Percentiles rank a stretch among this genome's conserved stretches.
Conservation (phyloP, 2,888 invertebrate genomes). For the Tiphia femorata region DNA sequence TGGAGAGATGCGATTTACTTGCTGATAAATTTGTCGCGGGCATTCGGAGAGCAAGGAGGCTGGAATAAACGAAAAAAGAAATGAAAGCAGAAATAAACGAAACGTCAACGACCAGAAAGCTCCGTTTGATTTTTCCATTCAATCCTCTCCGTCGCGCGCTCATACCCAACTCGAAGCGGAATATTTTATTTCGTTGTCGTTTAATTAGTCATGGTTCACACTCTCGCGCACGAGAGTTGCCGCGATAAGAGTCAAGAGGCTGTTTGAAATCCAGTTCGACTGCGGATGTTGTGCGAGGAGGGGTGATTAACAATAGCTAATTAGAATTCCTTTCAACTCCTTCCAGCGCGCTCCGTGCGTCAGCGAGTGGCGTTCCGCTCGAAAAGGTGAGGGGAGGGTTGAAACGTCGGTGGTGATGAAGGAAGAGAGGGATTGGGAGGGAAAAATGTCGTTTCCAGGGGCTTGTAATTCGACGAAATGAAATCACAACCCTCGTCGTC, state of each 20-base stretch:
- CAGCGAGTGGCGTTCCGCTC: conserved; percentile 8
- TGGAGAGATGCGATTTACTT: no score
- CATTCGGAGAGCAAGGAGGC: no score
- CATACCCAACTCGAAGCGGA: no score
- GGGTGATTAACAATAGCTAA: conserved; percentile 35
- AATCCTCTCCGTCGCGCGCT: neutral
- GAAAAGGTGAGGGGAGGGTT: neutral
- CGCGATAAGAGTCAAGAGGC: conserved; percentile 35
- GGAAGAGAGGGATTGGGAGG: neutral
- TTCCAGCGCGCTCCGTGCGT: neutral
- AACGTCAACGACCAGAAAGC: no score
- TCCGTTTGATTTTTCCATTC: no score
- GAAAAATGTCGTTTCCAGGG: no score
- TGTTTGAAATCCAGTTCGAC: conserved; percentile 31
- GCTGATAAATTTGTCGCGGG: no score
- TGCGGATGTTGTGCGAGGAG: conserved; percentile 24
- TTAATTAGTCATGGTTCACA: conserved; percentile 47
- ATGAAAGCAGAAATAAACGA: no score
- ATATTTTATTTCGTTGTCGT: conserved; percentile 27
- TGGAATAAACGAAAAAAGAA: no score
- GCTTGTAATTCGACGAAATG: no score
- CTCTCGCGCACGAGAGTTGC: conserved; percentile 25
- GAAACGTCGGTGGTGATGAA: conserved; percentile 4
- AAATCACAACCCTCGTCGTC: no score
- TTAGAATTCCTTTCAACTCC: conserved; percentile 27